A percentile compares a stretch with the other conserved stretches of the same genome.
Evolutionary conservation across 2,113 vertebrate species (phyloP).

Genomic region (Rhodinocichla rosea): DNA sequence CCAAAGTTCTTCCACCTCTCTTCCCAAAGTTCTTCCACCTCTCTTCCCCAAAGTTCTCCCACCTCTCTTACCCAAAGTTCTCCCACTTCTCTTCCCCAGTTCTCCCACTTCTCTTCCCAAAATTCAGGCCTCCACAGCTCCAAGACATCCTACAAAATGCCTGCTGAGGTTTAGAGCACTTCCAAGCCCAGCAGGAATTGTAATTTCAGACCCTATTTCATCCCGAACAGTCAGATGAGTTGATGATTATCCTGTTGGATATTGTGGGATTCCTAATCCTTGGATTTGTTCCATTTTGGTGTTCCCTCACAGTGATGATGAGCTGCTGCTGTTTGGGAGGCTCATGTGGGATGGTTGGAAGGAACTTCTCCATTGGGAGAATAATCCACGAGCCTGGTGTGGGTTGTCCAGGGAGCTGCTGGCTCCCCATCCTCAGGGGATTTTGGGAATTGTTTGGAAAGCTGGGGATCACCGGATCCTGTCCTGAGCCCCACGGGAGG

Average conservation of each 20-base stretch:
- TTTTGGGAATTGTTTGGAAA: neutral
- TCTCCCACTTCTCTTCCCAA: neutral
- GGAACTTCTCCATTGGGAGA: rapidly evolving
- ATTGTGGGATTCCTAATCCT: neutral
- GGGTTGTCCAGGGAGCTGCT: neutral
- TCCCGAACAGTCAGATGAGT: rapidly evolving
- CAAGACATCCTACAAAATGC: neutral
- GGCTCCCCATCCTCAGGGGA: neutral
- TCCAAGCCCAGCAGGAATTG: rapidly evolving
- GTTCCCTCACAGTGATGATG: rapidly evolving
- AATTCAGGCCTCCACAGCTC: neutral
- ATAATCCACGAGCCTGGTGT: rapidly evolving
- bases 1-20: neutral
- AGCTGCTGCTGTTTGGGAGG: neutral
- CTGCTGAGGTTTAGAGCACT: rapidly evolving
- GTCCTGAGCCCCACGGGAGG: neutral
- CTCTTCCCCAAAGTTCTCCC: neutral
- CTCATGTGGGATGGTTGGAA: rapidly evolving
- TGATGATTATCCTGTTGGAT: rapidly evolving
- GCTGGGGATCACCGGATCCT: neutral
- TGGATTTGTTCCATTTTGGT: neutral
- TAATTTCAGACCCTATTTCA: rapidly evolving
- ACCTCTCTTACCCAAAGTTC: neutral
- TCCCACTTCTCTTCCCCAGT: neutral
- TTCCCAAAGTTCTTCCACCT: neutral